Conservation (phyloP, 2,797 vertebrate species). For the Amphiprion clarkii region DNA sequence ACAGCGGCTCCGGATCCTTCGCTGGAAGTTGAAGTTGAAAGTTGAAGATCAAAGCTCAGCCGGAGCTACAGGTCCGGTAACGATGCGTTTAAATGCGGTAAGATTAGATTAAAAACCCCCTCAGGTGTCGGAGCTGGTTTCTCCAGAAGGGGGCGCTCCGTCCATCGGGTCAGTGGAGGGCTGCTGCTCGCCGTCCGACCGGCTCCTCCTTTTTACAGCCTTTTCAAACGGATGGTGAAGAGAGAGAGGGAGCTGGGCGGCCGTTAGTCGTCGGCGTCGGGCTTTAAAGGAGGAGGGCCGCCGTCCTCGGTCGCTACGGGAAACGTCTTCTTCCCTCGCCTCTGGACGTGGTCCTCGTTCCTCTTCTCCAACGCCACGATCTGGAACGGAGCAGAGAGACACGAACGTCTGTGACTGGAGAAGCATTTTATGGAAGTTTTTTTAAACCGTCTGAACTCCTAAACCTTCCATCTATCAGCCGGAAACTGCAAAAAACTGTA, state of each 20-base stretch:
- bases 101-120: background rate
- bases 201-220: background rate
- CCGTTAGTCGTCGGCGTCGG: slow-evolving; percentile 75
- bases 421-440: too few species aligned
- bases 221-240: slow-evolving; percentile 47
- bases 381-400: slow-evolving; percentile 72
- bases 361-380: slow-evolving; percentile 95
- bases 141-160: slow-evolving; percentile 39
- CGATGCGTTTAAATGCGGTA: too few species aligned
- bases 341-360: slow-evolving; percentile 95
- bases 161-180: slow-evolving; percentile 4
- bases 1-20: too few species aligned
- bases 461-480: too few species aligned
- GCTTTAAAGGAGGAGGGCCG: slow-evolving; percentile 85
- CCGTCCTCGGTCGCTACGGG: slow-evolving; percentile 76
- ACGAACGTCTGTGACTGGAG: too few species aligned
- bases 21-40: too few species aligned
- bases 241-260: slow-evolving; percentile 5
- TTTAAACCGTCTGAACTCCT: too few species aligned
- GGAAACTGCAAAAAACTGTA: too few species aligned
- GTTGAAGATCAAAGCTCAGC: background rate
- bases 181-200: too few species aligned
- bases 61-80: too few species aligned
- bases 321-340: slow-evolving; percentile 88
- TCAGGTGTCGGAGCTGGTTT: background rate